These are phyloP conservation scores for Drosophila austrosaltans DNA, from an alignment of 2,888 invertebrate species.

Conservation along the genomic window DNA sequence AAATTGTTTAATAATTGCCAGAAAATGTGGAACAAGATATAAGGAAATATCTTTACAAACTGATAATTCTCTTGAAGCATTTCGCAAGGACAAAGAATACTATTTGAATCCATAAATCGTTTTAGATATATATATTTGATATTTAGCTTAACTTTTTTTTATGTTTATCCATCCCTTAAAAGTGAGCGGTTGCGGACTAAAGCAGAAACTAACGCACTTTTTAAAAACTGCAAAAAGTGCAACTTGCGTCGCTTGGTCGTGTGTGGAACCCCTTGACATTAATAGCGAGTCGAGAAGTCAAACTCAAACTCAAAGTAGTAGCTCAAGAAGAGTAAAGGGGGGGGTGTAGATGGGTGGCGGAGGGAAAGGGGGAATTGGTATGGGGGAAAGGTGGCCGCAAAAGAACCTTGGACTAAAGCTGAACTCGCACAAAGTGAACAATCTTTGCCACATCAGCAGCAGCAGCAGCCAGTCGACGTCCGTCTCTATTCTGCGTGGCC, in stretches of 20 bases:
- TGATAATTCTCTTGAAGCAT: no score
- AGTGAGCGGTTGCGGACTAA: conserved; percentile 48
- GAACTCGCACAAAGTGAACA: conserved; percentile 67
- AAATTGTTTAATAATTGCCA: no score
- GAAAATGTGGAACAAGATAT: no score
- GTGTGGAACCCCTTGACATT: conserved; percentile 79
- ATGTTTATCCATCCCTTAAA: conserved; percentile 38
- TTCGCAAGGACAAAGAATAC: no score
- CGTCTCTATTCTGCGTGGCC: conserved; percentile 15
- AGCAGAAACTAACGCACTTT: conserved; percentile 77
- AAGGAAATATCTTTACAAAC: no score
- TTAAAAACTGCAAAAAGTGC: conserved; percentile 48
- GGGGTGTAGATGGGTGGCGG: neutral
- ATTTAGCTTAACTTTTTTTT: conserved; percentile 8
- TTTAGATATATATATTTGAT: conserved; percentile 22
- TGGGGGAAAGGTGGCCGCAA: conserved; percentile 54
- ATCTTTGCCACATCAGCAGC: conserved; percentile 53
- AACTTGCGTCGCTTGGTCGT: conserved; percentile 57
- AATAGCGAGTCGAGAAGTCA: conserved; percentile 61
- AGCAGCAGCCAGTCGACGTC: conserved; percentile 26
- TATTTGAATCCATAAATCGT: no score
- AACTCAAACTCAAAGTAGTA: conserved; percentile 26
- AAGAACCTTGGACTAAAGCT: conserved; percentile 69
- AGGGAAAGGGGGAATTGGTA: neutral
- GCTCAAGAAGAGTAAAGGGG: conserved; percentile 23